Percentiles rank a stretch among this genome's conserved stretches.
Conservation (phyloP, 2,888 invertebrate species). For the Brenthis daphne region DNA sequence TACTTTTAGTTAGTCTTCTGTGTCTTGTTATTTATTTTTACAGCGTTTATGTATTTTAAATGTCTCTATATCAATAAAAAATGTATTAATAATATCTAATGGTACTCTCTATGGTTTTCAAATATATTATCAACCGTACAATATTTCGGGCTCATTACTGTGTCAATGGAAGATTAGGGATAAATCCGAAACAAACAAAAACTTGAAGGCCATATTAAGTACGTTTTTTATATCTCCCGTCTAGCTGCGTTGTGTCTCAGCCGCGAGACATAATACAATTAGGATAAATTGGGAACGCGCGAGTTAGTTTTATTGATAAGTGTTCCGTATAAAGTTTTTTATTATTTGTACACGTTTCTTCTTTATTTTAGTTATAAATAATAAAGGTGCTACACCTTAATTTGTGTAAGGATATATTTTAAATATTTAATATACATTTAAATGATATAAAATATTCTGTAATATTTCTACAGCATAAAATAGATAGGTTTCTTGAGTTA, state of each 20-base stretch:
- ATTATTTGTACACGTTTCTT: neutral
- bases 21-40: too few species aligned
- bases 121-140: conserved; percentile 55
- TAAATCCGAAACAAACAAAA: conserved; percentile 74
- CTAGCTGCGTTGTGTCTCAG: conserved; percentile 64
- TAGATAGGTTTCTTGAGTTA: too few species aligned
- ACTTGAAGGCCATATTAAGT: conserved; percentile 54
- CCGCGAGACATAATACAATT: conserved; percentile 69
- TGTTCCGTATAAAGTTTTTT: conserved; percentile 28
- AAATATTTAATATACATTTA: too few species aligned
- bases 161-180: conserved; percentile 82
- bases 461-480: too few species aligned
- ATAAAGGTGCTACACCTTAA: too few species aligned
- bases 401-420: too few species aligned
- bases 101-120: conserved; percentile 52
- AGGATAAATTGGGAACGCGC: conserved; percentile 36
- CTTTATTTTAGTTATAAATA: too few species aligned
- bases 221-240: conserved; percentile 59
- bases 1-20: too few species aligned
- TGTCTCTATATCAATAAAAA: neutral
- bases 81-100: conserved; percentile 2
- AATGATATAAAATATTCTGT: too few species aligned
- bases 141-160: conserved; percentile 79
- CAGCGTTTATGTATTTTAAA: too few species aligned
- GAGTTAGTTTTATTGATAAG: neutral